phyloP scores from a whole-genome alignment of 2,113 vertebrate species.

The Oncorhynchus mykiss region DNA sequence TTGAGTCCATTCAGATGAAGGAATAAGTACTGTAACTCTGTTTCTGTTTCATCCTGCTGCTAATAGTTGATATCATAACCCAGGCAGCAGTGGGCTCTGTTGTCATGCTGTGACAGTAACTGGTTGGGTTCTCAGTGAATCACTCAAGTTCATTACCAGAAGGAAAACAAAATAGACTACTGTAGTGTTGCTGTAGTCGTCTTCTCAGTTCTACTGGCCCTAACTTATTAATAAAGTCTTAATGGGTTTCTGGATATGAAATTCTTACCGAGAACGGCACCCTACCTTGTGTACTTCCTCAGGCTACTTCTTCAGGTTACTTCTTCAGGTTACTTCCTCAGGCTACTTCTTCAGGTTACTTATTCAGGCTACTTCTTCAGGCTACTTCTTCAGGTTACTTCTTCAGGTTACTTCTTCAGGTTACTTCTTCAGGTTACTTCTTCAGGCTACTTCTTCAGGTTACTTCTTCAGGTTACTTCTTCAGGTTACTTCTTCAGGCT shows the following conservation, averaged over 20 bases:
- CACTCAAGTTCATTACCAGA: conserved; percentile 64
- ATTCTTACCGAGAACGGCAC: too few relatives aligned
- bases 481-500: too few relatives aligned
- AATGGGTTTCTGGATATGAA: conserved; percentile 45
- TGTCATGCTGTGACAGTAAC: conserved; percentile 46
- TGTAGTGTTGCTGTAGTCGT: conserved; percentile 16
- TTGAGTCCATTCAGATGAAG: conserved; percentile 56
- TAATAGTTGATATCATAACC: conserved; percentile 64
- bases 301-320: too few relatives aligned
- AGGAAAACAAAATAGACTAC: conserved; percentile 64
- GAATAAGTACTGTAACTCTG: conserved; percentile 14
- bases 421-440: too few relatives aligned
- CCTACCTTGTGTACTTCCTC: too few relatives aligned
- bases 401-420: too few relatives aligned
- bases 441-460: too few relatives aligned
- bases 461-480: too few relatives aligned
- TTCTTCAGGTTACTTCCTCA: too few relatives aligned
- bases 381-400: too few relatives aligned
- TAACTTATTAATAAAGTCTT: conserved; percentile 57
- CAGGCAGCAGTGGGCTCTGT: conserved; percentile 50
- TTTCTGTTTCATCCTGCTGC: conserved; percentile 52
- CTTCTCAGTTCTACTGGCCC: conserved; percentile 36
- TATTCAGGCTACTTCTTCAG: too few relatives aligned
- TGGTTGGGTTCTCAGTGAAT: conserved; percentile 52
- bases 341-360: too few relatives aligned